phyloP scores from a whole-genome alignment of 2,797 vertebrate species.

The Tapirus indicus region DNA sequence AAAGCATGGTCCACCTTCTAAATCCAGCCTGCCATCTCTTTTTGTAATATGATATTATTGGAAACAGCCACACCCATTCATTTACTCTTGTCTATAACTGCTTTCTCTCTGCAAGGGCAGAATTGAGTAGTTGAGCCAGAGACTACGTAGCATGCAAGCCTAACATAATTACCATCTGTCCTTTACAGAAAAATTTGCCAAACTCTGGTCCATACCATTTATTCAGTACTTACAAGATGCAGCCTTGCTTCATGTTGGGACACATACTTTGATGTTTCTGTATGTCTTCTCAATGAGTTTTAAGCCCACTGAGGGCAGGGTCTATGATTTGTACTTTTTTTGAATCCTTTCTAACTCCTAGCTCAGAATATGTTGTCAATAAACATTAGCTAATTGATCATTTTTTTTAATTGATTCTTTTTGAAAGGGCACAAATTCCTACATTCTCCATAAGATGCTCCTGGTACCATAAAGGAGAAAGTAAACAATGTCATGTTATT shows the following conservation, averaged over 20 bases:
- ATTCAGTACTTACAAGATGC: neutral
- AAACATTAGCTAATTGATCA: neutral
- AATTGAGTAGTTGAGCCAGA: neutral
- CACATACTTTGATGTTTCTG: neutral
- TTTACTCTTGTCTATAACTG: neutral
- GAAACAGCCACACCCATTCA: neutral
- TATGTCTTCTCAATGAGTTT: neutral
- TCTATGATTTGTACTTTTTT: neutral
- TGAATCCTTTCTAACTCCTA: neutral
- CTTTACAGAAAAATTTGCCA: neutral
- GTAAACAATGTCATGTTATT: neutral
- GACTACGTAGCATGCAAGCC: neutral
- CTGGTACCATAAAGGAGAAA: neutral
- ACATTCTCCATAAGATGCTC: neutral
- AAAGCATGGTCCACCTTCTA: neutral
- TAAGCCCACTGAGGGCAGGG: neutral
- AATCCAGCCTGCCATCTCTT: neutral
- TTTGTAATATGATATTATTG: neutral
- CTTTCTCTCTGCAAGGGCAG: neutral
- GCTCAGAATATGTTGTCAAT: neutral
- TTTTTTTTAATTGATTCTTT: neutral
- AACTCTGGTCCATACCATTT: neutral
- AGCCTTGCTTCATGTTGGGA: neutral
- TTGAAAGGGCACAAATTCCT: neutral
- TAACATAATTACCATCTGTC: slow-evolving; percentile 12